A percentile compares a stretch with the other conserved stretches of the same genome.
These are phyloP conservation scores for Synchiropus splendidus DNA, from an alignment of 2,113 vertebrate genomes.

Conservation along the genomic window DNA sequence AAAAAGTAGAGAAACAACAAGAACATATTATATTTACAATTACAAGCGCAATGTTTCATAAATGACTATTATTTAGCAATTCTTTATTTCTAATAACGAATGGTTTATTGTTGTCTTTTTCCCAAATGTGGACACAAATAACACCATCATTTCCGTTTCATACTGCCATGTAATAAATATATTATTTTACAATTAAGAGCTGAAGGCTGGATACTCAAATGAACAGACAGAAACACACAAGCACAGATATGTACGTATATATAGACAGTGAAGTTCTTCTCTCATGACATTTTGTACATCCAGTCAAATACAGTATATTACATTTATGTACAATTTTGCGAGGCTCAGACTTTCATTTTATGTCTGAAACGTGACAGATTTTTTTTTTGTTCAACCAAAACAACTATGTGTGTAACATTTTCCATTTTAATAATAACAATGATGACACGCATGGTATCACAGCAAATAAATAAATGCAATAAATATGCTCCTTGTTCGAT, in stretches of 20 bases:
- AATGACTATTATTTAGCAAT: slow-evolving; percentile 54
- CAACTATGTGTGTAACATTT: no score
- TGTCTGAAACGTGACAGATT: no score
- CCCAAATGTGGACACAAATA: slow-evolving; percentile 46
- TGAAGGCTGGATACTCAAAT: slow-evolving; percentile 57
- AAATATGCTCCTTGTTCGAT: slow-evolving; percentile 3
- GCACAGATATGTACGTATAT: slow-evolving; percentile 31
- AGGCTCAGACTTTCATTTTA: no score
- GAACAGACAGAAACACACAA: slow-evolving; percentile 31
- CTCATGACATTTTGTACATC: slow-evolving; percentile 32
- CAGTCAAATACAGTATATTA: slow-evolving; percentile 13
- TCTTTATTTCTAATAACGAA: slow-evolving; percentile 84
- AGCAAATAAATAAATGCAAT: slow-evolving; percentile 8
- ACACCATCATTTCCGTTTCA: slow-evolving; percentile 29
- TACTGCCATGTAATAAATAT: slow-evolving; percentile 52
- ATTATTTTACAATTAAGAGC: slow-evolving; percentile 43
- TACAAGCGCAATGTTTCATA: slow-evolving; percentile 86
- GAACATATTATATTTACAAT: slow-evolving; percentile 81
- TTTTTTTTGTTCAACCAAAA: no score
- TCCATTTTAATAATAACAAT: no score
- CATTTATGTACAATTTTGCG: background rate
- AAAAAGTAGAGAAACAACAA: slow-evolving; percentile 98
- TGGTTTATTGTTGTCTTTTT: slow-evolving; percentile 70
- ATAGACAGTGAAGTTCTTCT: slow-evolving; percentile 6
- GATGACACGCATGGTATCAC: slow-evolving; percentile 1